A percentile compares a stretch with the other conserved stretches of the same genome.
These are phyloP conservation scores for Eidolon dupreanum DNA, from an alignment of 2,797 vertebrate genomes.

Conservation along the genomic window DNA sequence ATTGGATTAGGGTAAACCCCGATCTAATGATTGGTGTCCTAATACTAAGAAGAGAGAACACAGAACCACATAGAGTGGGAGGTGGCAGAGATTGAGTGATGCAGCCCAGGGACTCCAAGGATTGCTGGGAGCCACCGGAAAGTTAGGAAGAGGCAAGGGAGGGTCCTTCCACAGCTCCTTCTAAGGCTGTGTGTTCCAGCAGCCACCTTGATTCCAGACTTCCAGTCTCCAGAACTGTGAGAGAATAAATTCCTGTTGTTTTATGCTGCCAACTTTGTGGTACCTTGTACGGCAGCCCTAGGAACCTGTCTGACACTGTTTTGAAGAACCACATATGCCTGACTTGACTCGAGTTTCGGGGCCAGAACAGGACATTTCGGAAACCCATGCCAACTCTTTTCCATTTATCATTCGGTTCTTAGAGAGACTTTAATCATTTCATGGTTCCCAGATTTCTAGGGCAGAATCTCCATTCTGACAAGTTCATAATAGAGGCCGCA, in stretches of 20 bases:
- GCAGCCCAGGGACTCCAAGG: accelerated
- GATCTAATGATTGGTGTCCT: background rate
- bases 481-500: background rate
- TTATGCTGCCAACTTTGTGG: background rate
- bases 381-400: background rate
- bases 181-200: accelerated
- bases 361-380: background rate
- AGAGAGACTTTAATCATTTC: background rate
- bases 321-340: background rate
- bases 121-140: background rate
- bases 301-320: background rate
- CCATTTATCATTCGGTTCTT: background rate
- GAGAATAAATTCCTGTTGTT: background rate
- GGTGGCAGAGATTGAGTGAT: accelerated
- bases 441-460: background rate
- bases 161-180: background rate
- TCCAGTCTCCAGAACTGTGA: background rate
- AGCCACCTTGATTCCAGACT: background rate
- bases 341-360: background rate
- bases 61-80: background rate
- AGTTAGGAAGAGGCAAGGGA: background rate
- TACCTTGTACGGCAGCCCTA: accelerated
- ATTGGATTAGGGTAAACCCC: accelerated
- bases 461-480: background rate
- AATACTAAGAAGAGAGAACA: background rate